Evolutionary conservation across 2,113 vertebrate genomes (phyloP).

Genomic region (Hyperoodon ampullatus): DNA sequence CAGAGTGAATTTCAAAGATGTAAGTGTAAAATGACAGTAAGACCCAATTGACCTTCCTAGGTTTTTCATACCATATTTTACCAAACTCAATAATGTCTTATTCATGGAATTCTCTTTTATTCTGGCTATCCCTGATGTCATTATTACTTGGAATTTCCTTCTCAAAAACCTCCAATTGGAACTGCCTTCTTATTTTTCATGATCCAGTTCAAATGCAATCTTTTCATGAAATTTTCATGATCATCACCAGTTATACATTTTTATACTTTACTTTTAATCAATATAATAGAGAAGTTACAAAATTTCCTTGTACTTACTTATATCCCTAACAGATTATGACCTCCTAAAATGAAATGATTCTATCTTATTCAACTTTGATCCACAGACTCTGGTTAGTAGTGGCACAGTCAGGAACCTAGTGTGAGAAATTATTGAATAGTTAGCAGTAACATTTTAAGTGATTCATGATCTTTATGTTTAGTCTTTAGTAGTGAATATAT

Average conservation of each 20-base stretch:
- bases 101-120: neutral
- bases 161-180: neutral
- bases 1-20: neutral
- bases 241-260: neutral
- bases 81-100: neutral
- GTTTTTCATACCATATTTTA: neutral
- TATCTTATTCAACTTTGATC: neutral
- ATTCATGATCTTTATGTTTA: neutral
- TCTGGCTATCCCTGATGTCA: rapidly evolving
- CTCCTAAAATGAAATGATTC: neutral
- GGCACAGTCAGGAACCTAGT: neutral
- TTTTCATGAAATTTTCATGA: neutral
- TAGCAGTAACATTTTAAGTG: neutral
- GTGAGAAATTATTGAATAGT: neutral
- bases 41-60: neutral
- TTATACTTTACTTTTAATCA: neutral
- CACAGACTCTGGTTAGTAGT: neutral
- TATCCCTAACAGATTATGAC: neutral
- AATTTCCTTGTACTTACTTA: neutral
- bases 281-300: neutral
- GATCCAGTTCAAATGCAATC: neutral
- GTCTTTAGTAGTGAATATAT: neutral
- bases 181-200: neutral
- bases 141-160: neutral
- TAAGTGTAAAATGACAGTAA: neutral